These are phyloP conservation scores for Himalopsyche tibetana DNA, from an alignment of 2,888 invertebrate species.

Conservation along the genomic window DNA sequence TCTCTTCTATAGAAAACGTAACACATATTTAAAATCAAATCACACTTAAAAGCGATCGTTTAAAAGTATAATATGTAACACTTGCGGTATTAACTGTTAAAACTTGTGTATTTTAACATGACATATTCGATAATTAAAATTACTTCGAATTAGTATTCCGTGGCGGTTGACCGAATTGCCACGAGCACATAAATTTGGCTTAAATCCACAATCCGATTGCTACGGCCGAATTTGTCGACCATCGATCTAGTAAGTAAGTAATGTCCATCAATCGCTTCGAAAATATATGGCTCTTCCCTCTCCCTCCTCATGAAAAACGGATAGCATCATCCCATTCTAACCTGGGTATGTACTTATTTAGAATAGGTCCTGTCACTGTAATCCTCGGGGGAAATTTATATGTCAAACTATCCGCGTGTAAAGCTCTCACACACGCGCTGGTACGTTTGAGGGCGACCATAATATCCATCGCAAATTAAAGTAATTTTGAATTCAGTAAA, in stretches of 20 bases:
- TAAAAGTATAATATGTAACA: too few relatives aligned
- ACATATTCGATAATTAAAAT: conserved; percentile 28
- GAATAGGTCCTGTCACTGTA: conserved; percentile 64
- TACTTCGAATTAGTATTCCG: conserved; percentile 22
- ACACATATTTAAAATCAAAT: too few relatives aligned
- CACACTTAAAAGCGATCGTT: too few relatives aligned
- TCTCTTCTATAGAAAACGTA: too few relatives aligned
- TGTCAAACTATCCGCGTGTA: conserved; percentile 64
- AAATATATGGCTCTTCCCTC: conserved; percentile 50
- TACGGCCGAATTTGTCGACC: conserved; percentile 56
- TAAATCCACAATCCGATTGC: conserved; percentile 55
- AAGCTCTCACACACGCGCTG: conserved; percentile 45
- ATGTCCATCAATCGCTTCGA: conserved; percentile 59
- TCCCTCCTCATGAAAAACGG: neutral
- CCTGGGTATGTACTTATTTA: conserved; percentile 62
- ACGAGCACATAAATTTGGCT: conserved; percentile 44
- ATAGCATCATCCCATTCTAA: conserved; percentile 28
- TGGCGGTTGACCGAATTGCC: conserved; percentile 36
- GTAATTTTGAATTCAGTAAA: too few relatives aligned
- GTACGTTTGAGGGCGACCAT: conserved; percentile 44
- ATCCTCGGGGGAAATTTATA: conserved; percentile 64
- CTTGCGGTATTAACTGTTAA: neutral
- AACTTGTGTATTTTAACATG: neutral
- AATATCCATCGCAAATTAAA: neutral
- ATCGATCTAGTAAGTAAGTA: conserved; percentile 58